Conservation (phyloP, 2,888 invertebrate genomes). For the Nipponacmea schrenckii region DNA sequence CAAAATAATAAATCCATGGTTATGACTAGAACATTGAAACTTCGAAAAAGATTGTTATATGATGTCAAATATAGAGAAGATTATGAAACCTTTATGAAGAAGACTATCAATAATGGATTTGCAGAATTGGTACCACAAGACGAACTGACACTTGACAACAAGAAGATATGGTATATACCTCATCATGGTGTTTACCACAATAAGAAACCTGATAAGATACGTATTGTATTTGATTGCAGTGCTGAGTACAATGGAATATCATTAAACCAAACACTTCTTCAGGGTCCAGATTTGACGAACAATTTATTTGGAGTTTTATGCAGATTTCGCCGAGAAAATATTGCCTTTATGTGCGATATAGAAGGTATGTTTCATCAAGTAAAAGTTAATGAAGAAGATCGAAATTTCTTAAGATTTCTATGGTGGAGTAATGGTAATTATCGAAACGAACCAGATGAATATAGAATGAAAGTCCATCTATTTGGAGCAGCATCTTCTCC, state of each 20-base stretch:
- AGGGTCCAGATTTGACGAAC: slow-evolving; percentile 29
- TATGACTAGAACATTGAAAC: neutral
- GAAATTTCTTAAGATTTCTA: slow-evolving; percentile 21
- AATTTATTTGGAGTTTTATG: slow-evolving; percentile 25
- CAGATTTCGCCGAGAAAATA: slow-evolving; percentile 22
- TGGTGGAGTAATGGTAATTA: slow-evolving; percentile 13
- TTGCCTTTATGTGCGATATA: slow-evolving; percentile 30
- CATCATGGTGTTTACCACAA: slow-evolving; percentile 14
- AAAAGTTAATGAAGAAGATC: slow-evolving; percentile 16
- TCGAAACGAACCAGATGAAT: slow-evolving; percentile 5
- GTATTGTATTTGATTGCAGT: too few relatives aligned
- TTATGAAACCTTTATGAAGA: slow-evolving; percentile 18
- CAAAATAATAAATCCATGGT: slow-evolving; percentile 5
- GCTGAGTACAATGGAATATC: slow-evolving; percentile 22
- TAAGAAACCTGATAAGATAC: too few relatives aligned
- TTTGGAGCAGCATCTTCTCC: slow-evolving; percentile 16
- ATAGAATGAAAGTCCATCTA: slow-evolving; percentile 16
- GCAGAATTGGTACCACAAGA: slow-evolving; percentile 16
- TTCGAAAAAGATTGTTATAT: slow-evolving; percentile 17
- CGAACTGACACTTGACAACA: neutral
- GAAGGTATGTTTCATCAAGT: slow-evolving; percentile 33
- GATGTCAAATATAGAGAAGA: slow-evolving; percentile 8
- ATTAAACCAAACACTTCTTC: slow-evolving; percentile 24
- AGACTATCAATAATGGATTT: slow-evolving; percentile 22
- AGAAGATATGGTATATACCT: slow-evolving; percentile 16